These are phyloP conservation scores for Papilio helenus DNA, from an alignment of 1,140 invertebrate genomes.

Conservation along the genomic window DNA sequence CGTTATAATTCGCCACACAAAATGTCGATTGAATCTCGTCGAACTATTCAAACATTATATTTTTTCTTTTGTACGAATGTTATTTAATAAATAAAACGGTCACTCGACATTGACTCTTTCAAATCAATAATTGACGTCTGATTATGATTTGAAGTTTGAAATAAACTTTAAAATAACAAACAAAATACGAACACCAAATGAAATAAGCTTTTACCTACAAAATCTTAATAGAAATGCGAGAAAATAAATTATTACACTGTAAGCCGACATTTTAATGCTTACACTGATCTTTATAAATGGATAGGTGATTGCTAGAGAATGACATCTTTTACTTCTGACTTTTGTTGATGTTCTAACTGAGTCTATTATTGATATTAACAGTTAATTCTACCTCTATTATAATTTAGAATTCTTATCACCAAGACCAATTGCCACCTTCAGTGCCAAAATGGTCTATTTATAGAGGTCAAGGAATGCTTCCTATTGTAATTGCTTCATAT, in stretches of 20 bases:
- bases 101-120: conserved; percentile 29
- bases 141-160: background rate
- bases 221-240: background rate
- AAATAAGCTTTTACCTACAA: background rate
- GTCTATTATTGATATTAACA: no score
- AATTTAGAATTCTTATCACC: no score
- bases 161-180: conserved; percentile 7
- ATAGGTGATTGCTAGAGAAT: no score
- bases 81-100: conserved; percentile 33
- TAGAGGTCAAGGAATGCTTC: no score
- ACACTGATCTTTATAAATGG: no score
- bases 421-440: no score
- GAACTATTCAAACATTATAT: conserved; percentile 33
- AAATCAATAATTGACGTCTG: conserved; percentile 30
- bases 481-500: background rate
- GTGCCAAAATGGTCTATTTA: no score
- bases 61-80: conserved; percentile 21
- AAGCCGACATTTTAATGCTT: no score
- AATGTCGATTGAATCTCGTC: conserved; percentile 31
- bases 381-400: no score
- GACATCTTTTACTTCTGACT: no score
- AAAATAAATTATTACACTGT: background rate
- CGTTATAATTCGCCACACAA: conserved; percentile 35
- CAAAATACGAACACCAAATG: background rate
- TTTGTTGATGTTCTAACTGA: no score